Evolutionary conservation across 2,888 invertebrate species (phyloP), one percentile per base, ranked within the genome.

Genomic region (Caradrina clavipalpis): DNA sequence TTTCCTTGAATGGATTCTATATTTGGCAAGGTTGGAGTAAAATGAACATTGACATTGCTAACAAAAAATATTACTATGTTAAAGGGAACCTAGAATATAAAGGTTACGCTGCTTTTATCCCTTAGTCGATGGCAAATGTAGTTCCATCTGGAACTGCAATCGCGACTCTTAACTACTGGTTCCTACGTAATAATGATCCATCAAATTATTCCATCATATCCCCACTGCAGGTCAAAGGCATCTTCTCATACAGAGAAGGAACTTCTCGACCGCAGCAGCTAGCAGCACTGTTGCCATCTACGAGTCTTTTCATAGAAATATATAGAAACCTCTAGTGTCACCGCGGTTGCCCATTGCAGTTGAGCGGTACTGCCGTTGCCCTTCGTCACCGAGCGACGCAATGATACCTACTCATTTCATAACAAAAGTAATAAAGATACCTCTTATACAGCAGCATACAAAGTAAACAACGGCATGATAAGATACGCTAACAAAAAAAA

Each of bases 381-480:
- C 2, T 15, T 3, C 42, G 13, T 15, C 15, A 15, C 13, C 42
- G 2, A 26, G 26, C 26, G 2, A 26, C 42, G 42, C 42, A 42
- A 42, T 15, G 4, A 15, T 42, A 42, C 2, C 42, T 17, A 45
- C 6, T 45, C 10, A 35, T 42, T 19, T 22, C 4, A 35, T 59
- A 42, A 59, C 61, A 59, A 54, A 61, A 47, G 22, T 59, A 47
- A 62, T 42, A 13, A 60, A 45, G 58, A 62, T 57, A 62, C 7
- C 21, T 39, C 45, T 26, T 8, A 7, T 42, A 69, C 47, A 31
- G n/a, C 50, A 72, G 45, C 51, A 22, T 49, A 64, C 55, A 74
- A 67, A 60, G 47, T 60, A 63, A 62, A 74, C 73, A 66, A 61
- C 13, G 10, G 35, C 26, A 57, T 47, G 73, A 80, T 73, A 64